phyloP scores from a whole-genome alignment of 2,113 vertebrate genomes.

The Semicossyphus pulcher region DNA sequence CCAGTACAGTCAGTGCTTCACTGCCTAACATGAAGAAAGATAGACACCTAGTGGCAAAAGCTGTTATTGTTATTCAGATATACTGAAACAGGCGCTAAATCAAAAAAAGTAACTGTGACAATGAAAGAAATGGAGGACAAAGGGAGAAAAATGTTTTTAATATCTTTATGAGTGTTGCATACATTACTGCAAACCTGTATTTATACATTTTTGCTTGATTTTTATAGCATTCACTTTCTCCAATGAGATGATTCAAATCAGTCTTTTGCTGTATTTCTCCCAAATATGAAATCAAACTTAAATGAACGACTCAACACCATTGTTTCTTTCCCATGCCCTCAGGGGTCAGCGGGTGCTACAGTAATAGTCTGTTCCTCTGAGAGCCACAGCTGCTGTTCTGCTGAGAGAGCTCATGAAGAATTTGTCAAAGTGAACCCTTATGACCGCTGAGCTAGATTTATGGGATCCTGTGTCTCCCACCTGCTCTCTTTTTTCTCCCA shows the following conservation, averaged over 20 bases:
- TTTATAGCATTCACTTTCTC: neutral
- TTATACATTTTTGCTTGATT: neutral
- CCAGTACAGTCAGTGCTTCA: neutral
- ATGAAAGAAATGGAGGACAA: neutral
- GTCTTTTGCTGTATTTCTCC: neutral
- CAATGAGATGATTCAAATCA: neutral
- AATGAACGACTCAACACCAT: constrained; percentile 1
- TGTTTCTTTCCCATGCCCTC: neutral
- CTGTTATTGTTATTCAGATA: neutral
- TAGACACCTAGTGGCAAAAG: constrained; percentile 63
- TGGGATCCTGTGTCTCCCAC: constrained; percentile 37
- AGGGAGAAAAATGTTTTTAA: neutral
- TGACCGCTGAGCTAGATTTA: constrained; percentile 51
- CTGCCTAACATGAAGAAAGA: constrained; percentile 20
- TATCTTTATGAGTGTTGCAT: neutral
- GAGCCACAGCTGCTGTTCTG: constrained; percentile 62
- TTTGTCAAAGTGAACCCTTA: constrained; percentile 48
- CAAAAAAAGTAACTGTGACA: neutral
- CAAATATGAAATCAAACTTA: neutral
- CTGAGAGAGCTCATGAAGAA: constrained; percentile 51
- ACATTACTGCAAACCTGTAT: neutral
- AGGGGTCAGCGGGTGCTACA: constrained; percentile 10
- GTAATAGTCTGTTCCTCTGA: constrained; percentile 31
- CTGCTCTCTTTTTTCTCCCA: constrained; percentile 38
- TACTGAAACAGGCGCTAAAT: neutral